A percentile compares a stretch with the other conserved stretches of the same genome.
These are phyloP conservation scores for Cheirogaleus medius DNA, from an alignment of 2,113 vertebrate genomes.

Conservation along the genomic window DNA sequence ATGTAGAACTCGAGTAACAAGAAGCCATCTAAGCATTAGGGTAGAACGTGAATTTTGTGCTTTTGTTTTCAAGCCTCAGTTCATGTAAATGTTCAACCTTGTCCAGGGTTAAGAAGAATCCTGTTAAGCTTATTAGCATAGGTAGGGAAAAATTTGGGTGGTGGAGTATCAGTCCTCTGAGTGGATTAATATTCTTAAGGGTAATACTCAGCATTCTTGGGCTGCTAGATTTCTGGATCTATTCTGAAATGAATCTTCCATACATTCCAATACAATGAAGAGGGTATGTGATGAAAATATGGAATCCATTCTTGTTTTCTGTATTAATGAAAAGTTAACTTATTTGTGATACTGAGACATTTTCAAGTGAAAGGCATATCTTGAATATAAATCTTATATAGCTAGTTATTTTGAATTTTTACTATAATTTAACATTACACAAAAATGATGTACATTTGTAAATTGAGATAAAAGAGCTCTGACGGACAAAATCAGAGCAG, in stretches of 20 bases:
- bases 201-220: background rate
- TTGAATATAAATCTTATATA: conserved; percentile 35
- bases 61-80: conserved; percentile 48
- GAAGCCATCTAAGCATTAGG: background rate
- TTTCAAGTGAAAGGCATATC: conserved; percentile 30
- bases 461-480: conserved; percentile 52
- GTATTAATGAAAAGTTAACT: conserved; percentile 43
- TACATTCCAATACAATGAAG: background rate
- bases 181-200: background rate
- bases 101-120: background rate
- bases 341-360: background rate
- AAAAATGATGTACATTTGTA: conserved; percentile 46
- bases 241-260: conserved; percentile 18
- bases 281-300: background rate
- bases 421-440: conserved; percentile 19
- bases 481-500: conserved; percentile 43
- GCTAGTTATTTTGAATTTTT: conserved; percentile 41
- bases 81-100: background rate
- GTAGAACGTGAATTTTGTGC: background rate
- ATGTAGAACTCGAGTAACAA: background rate
- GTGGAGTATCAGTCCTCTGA: background rate
- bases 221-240: background rate
- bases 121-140: background rate
- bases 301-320: conserved; percentile 16
- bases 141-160: background rate